Base-by-base conservation (phyloP, 2,113 vertebrate species). In the Drymodes brunneopygia region DNA sequence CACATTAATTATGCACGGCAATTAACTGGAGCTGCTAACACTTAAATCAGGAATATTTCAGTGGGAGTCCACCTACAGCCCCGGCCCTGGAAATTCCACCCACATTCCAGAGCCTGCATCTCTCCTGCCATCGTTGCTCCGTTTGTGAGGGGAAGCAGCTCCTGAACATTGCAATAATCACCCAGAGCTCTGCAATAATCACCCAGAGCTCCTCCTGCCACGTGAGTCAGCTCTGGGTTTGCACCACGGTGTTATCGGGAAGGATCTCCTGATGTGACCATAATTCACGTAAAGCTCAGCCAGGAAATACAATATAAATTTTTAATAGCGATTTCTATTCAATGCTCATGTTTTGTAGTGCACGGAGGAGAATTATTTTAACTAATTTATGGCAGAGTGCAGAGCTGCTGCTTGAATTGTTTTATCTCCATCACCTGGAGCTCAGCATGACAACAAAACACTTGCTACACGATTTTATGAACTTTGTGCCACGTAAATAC, bases 301-400 rank as follows among this genome's bases (percentile, higher is more conserved):
- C 74, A 85, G 94, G 81, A 92, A 90, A 89, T 13, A 38, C 73
- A 36, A 2, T 66, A 82, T 94, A 54, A 27, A 92, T 91, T 79
- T 92, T 97, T 96, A 91, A 95, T 94, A 65, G 42, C 7, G 45
- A 66, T 83, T 80, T 69, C 80, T 86, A 40, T 48, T 95, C 87
- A 74, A 11, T 71, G 91, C 53, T 92, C 50, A 15, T 90, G 79
- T 79, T 88, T 78, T 74, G 74, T 47, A 86, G 38, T 0, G 40
- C 77, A 53, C 1, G 15, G 73, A 96, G 56, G 75, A 45, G 77
- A 92, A 95, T 94, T 64, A 66, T 88, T 93, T 94, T 86, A 91
- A 86, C 79, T 86, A 72, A 70, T 94, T 90, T 90, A 47, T 86
- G 54, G 71, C 72, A 65, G 54, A 60, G 73, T 42, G 83, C n/a